phyloP scores from a whole-genome alignment of 2,797 vertebrate species.

The Acropternis orthonyx region DNA sequence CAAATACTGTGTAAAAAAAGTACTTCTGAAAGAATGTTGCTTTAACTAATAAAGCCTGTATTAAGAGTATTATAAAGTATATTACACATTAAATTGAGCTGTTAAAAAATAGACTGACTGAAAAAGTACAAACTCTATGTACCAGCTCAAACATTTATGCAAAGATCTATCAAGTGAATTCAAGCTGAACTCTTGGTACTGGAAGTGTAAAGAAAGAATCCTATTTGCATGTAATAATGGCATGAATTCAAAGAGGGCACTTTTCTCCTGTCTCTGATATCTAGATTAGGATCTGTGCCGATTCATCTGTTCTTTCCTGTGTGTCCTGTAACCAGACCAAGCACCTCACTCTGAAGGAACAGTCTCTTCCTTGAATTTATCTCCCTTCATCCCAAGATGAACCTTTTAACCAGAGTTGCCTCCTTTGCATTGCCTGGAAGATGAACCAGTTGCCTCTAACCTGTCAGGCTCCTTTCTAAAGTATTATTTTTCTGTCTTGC shows the following conservation, averaged over 20 bases:
- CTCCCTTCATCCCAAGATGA: background rate
- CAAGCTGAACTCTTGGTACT: background rate
- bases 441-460: background rate
- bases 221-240: background rate
- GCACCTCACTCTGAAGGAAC: background rate
- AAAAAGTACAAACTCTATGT: background rate
- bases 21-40: background rate
- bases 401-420: background rate
- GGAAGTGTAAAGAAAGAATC: background rate
- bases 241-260: background rate
- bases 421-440: background rate
- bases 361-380: background rate
- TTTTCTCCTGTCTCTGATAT: background rate
- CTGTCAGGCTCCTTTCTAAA: background rate
- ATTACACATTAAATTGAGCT: background rate
- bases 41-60: background rate
- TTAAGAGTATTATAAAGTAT: background rate
- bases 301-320: conserved; percentile 1
- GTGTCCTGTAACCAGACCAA: background rate
- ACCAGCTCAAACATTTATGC: background rate
- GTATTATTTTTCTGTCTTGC: background rate
- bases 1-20: background rate
- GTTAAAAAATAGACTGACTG: background rate
- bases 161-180: background rate
- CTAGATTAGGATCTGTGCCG: background rate